Conservation (phyloP, 2,113 vertebrate species). For the Physeter macrocephalus region DNA sequence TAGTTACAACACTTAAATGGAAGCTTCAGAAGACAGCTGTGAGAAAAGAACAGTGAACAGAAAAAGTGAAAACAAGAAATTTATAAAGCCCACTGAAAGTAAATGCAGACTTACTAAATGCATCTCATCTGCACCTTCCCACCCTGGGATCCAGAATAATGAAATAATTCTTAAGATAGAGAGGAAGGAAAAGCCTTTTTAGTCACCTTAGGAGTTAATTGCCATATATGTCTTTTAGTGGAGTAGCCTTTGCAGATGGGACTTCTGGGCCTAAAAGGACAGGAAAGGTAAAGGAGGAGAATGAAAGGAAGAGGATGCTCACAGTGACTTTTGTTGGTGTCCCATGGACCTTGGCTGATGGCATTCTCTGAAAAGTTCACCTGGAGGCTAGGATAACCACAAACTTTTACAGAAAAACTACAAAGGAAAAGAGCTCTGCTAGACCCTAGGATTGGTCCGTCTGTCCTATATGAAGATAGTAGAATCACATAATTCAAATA, state of each 20-base stretch:
- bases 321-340: accelerated
- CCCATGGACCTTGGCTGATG: too few species aligned
- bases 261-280: not conserved
- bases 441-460: not conserved
- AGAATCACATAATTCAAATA: not conserved
- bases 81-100: not conserved
- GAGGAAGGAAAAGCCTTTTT: not conserved
- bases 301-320: not conserved
- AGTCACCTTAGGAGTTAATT: not conserved
- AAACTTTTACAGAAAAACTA: not conserved
- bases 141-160: not conserved
- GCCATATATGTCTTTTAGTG: not conserved
- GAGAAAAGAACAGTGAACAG: not conserved
- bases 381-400: not conserved
- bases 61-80: not conserved
- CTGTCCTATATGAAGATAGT: not conserved
- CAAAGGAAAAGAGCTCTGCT: not conserved
- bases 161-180: not conserved
- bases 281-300: not conserved
- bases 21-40: not conserved
- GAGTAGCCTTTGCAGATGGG: not conserved
- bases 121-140: not conserved
- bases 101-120: not conserved
- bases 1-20: not conserved
- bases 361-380: not conserved